phyloP scores from a whole-genome alignment of 2,888 invertebrate species.

The Torymus tubicola region DNA sequence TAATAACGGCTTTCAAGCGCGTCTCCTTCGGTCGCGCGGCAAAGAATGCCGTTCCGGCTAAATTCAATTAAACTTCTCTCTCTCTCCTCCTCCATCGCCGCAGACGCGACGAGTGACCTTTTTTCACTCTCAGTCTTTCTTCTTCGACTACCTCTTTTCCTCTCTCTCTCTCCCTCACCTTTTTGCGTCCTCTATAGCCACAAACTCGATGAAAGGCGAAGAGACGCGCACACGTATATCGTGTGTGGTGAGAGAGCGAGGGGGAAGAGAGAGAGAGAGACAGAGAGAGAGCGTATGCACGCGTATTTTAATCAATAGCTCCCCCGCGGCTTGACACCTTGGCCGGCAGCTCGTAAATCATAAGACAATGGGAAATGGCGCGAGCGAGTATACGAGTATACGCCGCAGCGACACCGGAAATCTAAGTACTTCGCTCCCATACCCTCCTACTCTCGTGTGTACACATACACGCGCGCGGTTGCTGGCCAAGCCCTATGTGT shows the following conservation, averaged over 20 bases:
- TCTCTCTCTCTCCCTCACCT: neutral
- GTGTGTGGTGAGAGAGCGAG: no score
- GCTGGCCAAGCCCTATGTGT: no score
- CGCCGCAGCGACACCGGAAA: conserved; percentile 64
- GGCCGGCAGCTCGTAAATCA: conserved; percentile 69
- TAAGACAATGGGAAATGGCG: conserved; percentile 71
- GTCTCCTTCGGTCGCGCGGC: neutral
- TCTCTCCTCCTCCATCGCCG: neutral
- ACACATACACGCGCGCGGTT: no score
- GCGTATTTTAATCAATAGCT: conserved; percentile 68
- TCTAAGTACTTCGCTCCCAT: conserved; percentile 67
- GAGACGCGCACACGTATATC: no score
- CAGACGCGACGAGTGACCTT: conserved; percentile 10
- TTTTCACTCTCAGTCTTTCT: conserved; percentile 10
- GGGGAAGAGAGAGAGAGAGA: no score
- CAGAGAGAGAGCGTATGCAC: conserved; percentile 11
- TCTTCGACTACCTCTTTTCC: conserved; percentile 7
- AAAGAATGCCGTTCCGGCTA: conserved; percentile 40
- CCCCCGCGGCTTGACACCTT: conserved; percentile 62
- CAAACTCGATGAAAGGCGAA: no score
- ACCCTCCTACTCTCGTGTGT: conserved; percentile 22
- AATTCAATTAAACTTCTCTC: conserved; percentile 51
- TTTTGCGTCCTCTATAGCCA: neutral
- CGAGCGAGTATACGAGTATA: conserved; percentile 22
- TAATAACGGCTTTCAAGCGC: conserved; percentile 34